Evolutionary conservation across 2,113 vertebrate genomes (phyloP).

Genomic region (Siniperca chuatsi): DNA sequence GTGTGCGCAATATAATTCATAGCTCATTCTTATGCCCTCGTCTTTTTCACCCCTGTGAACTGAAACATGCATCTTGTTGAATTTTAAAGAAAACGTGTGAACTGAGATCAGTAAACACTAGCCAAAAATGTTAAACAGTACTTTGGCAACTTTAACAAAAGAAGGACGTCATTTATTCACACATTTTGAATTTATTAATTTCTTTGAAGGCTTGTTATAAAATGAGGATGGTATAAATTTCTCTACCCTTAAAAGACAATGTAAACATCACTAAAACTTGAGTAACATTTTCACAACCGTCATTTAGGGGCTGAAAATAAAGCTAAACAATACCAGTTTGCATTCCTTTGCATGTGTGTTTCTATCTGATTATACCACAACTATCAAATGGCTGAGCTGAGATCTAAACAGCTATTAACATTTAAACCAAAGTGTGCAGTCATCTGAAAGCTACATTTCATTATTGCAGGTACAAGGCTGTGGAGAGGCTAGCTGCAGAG

Average conservation of each 20-base stretch:
- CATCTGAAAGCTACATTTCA: neutral
- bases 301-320: neutral
- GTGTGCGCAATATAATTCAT: neutral
- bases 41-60: conserved; percentile 17
- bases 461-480: conserved; percentile 92
- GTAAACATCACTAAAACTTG: neutral
- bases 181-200: neutral
- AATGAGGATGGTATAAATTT: neutral
- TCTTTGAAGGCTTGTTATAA: neutral
- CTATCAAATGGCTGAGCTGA: neutral
- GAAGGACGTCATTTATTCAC: conserved; percentile 14
- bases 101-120: conserved; percentile 8
- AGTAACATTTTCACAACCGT: neutral
- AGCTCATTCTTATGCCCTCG: neutral
- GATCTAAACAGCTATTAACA: neutral
- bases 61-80: conserved; percentile 5
- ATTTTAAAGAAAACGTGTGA: neutral
- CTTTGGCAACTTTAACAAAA: conserved; percentile 34
- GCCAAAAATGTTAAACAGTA: conserved; percentile 18
- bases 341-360: neutral
- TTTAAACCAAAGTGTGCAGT: neutral
- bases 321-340: neutral
- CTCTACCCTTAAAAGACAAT: neutral
- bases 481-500: conserved; percentile 91
- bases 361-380: neutral